These are phyloP conservation scores for Globodera ellingtonae DNA, from an alignment of 1,140 invertebrate species.

Conservation along the genomic window DNA sequence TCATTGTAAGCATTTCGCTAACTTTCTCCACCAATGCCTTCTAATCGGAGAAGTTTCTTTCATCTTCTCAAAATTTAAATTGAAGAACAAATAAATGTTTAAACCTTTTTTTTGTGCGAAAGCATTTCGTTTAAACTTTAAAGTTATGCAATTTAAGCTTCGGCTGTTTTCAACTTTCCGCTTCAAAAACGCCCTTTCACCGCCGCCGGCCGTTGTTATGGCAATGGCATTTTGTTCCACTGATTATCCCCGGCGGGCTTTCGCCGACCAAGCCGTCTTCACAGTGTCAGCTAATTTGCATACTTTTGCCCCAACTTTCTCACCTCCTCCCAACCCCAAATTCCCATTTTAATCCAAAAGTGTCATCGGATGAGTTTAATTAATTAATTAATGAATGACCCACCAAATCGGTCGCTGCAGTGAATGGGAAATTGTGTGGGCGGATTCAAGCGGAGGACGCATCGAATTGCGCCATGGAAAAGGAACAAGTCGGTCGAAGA, in stretches of 20 bases:
- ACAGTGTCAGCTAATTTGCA: neutral
- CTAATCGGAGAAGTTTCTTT: neutral
- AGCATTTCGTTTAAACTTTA: neutral
- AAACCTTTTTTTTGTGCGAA: neutral
- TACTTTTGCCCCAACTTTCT: neutral
- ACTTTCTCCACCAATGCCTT: neutral
- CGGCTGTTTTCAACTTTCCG: no score
- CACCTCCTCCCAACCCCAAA: neutral
- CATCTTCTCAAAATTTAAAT: neutral
- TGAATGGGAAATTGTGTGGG: constrained; percentile 56
- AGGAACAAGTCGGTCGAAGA: constrained; percentile 33
- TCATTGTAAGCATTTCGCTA: neutral
- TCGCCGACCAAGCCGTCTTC: neutral
- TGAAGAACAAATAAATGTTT: neutral
- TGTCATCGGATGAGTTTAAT: neutral
- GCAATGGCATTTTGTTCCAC: neutral
- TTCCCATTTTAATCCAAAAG: neutral
- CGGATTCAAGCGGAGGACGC: constrained; percentile 53
- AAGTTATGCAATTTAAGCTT: neutral
- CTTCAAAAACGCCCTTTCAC: neutral
- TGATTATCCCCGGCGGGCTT: neutral
- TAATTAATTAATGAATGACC: neutral
- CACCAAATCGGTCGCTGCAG: neutral
- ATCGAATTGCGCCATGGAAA: constrained; percentile 50
- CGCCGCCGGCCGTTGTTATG: neutral